Conservation (phyloP, 1,140 invertebrate genomes). For the Drosophila asahinai region DNA sequence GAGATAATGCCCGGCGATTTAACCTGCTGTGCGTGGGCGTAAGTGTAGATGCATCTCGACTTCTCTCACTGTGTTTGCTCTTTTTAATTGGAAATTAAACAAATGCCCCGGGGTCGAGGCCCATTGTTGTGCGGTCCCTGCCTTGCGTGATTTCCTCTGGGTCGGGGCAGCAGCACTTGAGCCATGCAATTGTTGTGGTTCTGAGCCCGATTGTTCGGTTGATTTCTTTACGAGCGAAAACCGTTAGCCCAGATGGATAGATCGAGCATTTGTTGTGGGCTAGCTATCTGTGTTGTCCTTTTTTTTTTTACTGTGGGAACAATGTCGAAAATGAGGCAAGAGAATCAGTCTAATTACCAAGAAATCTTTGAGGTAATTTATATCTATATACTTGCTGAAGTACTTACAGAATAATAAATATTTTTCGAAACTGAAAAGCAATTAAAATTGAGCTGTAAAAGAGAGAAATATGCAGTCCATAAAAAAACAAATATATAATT, state of each 20-base stretch:
- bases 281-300: constrained; percentile 25
- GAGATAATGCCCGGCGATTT: constrained; percentile 75
- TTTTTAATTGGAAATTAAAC: constrained; percentile 84
- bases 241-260: constrained; percentile 61
- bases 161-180: constrained; percentile 62
- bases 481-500: neutral
- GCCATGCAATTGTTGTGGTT: constrained; percentile 71
- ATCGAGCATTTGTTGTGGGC: constrained; percentile 48
- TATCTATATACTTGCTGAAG: constrained; percentile 2
- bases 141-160: constrained; percentile 73
- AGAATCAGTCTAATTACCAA: constrained; percentile 66
- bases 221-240: constrained; percentile 69
- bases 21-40: constrained; percentile 78
- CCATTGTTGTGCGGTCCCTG: constrained; percentile 57
- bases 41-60: constrained; percentile 51
- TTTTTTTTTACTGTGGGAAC: constrained; percentile 57
- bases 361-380: constrained; percentile 56
- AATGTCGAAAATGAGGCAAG: constrained; percentile 34
- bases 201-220: constrained; percentile 50
- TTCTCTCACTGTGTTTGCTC: constrained; percentile 68
- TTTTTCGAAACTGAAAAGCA: neutral
- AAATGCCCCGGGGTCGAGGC: constrained; percentile 58
- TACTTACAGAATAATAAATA: neutral
- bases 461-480: neutral
- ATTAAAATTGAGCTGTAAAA: neutral